These are phyloP conservation scores for Mystacornis crossleyi DNA, from an alignment of 2,113 vertebrate species.

Conservation along the genomic window DNA sequence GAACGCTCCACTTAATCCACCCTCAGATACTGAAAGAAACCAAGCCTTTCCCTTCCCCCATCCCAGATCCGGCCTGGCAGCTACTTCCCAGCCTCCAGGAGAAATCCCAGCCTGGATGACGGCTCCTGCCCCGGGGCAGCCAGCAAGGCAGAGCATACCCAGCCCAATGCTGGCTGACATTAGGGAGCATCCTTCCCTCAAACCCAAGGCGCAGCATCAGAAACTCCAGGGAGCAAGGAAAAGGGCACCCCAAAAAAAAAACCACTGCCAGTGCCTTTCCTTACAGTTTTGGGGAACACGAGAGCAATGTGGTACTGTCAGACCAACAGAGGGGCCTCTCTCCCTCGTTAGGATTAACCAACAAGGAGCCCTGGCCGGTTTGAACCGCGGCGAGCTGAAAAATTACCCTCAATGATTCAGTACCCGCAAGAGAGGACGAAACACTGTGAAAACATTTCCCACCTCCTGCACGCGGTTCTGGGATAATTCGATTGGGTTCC, in stretches of 20 bases:
- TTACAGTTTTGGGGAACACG: background rate
- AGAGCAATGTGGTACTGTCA: background rate
- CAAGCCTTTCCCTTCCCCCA: conserved; percentile 32
- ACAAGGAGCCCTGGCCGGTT: background rate
- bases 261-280: background rate
- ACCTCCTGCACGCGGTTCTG: background rate
- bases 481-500: background rate
- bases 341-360: background rate
- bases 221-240: background rate
- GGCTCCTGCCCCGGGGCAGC: background rate
- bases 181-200: background rate
- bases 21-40: background rate
- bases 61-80: background rate
- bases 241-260: background rate
- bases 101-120: background rate
- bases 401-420: background rate
- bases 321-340: background rate
- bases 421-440: background rate
- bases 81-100: background rate
- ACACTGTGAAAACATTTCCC: background rate
- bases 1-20: conserved; percentile 33
- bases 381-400: background rate
- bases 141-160: background rate
- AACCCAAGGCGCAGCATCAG: background rate
- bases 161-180: background rate